These are phyloP conservation scores for Zaprionus tsacasi DNA, from an alignment of 1,140 invertebrate genomes.

Conservation along the genomic window DNA sequence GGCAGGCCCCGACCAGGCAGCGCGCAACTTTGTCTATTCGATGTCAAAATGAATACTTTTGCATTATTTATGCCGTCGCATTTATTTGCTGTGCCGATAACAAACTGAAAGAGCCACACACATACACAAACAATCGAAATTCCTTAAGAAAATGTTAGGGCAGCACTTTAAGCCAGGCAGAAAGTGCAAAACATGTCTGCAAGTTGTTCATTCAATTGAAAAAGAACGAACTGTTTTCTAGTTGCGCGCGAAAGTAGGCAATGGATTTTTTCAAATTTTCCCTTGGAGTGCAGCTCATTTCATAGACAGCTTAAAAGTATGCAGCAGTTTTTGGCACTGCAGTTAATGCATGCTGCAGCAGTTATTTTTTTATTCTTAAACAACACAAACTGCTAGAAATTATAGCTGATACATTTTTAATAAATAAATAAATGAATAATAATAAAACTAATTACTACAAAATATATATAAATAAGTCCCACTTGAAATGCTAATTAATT, in stretches of 20 bases:
- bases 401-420: no score
- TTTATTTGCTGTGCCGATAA: conserved; percentile 70
- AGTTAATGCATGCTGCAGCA: no score
- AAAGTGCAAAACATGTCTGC: neutral
- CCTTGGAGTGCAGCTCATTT: no score
- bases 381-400: no score
- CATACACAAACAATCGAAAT: conserved; percentile 13
- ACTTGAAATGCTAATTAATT: no score
- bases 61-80: conserved; percentile 77
- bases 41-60: conserved; percentile 82
- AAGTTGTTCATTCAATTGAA: neutral
- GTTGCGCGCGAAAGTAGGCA: neutral
- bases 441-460: no score
- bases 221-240: no score
- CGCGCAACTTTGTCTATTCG: conserved; percentile 78
- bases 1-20: conserved; percentile 16
- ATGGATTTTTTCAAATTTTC: neutral
- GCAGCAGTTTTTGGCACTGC: no score
- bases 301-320: no score
- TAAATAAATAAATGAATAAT: no score
- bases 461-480: no score
- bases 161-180: conserved; percentile 6
- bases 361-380: no score
- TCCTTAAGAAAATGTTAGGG: conserved; percentile 17
- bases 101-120: conserved; percentile 41